Evolutionary conservation across 1,140 invertebrate species (phyloP), one percentile per base, ranked within the genome.

Genomic region (Brachionus calyciflorus): DNA sequence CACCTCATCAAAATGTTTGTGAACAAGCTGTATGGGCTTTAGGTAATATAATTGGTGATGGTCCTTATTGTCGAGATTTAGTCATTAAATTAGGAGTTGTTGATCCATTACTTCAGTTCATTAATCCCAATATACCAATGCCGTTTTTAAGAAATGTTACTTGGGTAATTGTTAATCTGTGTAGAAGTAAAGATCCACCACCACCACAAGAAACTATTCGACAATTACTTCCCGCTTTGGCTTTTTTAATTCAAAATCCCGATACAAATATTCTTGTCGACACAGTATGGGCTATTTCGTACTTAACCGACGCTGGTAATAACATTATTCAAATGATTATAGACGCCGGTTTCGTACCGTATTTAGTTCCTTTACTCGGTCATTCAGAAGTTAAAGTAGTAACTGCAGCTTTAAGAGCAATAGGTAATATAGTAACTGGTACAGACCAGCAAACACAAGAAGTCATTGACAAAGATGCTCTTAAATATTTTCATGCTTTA

Each of bases 291-390:
- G 96, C 96, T 28, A 89, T 99, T 78, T 98, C 96, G 81, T 99
- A 99, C 87, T 85, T 99, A 80, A 99, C 96, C 53, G 96, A 98
- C 82, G 93, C 93, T 77, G 96, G 96, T 21, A 98, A 98, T 84
- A 93, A 96, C 78, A 95, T 98, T 86, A 99, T 99, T 81, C 95
- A 98, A 80, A 91, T 98, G 91, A 95, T 99, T 0, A 96, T 99
- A 79, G 95, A 98, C 80, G 94, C 92, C 79, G 92, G 91, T 51
- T 92, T 97, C 49, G 94, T 99, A 55, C 93, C 94, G 30, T 91
- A 91, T 84, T 87, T 99, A 77, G 94, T 99, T 81, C 94, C 95
- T 3, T 87, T 99, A 40, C 87, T 99, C 1, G 93, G 93, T 79
- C 94, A 98, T 86, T 91, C 91, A 81, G 96, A 98, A 86, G 93